These are phyloP conservation scores for Panorpa germanica DNA, from an alignment of 2,888 invertebrate species.

Conservation along the genomic window DNA sequence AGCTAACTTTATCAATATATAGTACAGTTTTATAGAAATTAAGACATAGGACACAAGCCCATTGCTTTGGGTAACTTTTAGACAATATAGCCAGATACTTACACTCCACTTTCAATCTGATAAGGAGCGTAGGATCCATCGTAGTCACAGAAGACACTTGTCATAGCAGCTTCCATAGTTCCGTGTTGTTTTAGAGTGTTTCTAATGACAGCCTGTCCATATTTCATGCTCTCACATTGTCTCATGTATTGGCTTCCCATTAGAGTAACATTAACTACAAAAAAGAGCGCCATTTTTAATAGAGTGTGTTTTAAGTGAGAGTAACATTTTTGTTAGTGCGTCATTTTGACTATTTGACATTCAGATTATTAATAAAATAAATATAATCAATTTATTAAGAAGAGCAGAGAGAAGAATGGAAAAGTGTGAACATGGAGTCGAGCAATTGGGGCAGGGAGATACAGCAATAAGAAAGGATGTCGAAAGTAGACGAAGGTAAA, in stretches of 20 bases:
- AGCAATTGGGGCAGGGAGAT: too few relatives aligned
- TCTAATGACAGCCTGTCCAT: conserved; percentile 29
- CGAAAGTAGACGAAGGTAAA: too few relatives aligned
- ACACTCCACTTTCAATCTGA: conserved; percentile 33
- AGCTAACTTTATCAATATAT: too few relatives aligned
- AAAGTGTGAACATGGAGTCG: too few relatives aligned
- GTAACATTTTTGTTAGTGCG: neutral
- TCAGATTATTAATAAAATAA: too few relatives aligned
- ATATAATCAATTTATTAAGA: too few relatives aligned
- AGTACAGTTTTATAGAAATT: too few relatives aligned
- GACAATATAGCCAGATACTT: conserved; percentile 18
- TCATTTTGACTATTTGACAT: too few relatives aligned
- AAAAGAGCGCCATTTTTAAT: conserved; percentile 1
- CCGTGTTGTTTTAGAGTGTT: conserved; percentile 38
- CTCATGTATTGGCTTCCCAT: conserved; percentile 39
- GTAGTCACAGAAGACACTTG: conserved; percentile 35
- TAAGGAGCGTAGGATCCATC: conserved; percentile 44
- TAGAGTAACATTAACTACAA: conserved; percentile 24
- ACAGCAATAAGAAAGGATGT: too few relatives aligned
- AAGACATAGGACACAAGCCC: too few relatives aligned
- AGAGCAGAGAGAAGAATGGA: too few relatives aligned
- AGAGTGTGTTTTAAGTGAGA: neutral
- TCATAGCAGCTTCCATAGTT: conserved; percentile 30
- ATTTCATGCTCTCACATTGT: conserved; percentile 43
- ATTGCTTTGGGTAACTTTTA: too few relatives aligned